Percentiles rank a stretch among this genome's conserved stretches.
These are phyloP conservation scores for Hypanus sabinus DNA, from an alignment of 2,113 vertebrate genomes.

Conservation along the genomic window DNA sequence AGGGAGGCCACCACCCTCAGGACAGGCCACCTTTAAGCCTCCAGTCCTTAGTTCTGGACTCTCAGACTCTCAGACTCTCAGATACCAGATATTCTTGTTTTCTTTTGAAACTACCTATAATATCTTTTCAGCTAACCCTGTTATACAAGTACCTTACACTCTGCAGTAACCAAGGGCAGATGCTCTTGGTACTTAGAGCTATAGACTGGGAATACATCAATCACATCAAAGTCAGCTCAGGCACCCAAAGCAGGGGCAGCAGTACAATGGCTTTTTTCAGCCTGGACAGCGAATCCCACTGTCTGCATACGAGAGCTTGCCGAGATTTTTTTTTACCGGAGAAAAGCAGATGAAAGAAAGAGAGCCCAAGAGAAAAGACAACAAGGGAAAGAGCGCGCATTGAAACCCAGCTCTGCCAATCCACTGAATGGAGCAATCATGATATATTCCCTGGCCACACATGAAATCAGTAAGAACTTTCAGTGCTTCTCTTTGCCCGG, in stretches of 20 bases:
- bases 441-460: neutral
- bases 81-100: neutral
- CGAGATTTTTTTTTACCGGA: neutral
- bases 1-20: too few species aligned
- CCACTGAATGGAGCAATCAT: neutral
- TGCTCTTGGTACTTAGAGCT: neutral
- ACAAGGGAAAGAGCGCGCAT: neutral
- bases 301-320: neutral
- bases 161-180: neutral
- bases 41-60: too few species aligned
- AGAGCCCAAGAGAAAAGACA: neutral
- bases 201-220: neutral
- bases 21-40: too few species aligned
- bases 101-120: neutral
- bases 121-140: neutral
- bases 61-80: too few species aligned
- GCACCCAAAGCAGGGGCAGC: neutral
- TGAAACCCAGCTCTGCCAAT: neutral
- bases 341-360: neutral
- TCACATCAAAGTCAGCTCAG: conserved; percentile 5
- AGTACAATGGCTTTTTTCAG: neutral
- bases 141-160: neutral
- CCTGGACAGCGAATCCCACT: neutral
- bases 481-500: conserved; percentile 1
- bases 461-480: neutral